phyloP scores from a whole-genome alignment of 2,888 invertebrate genomes.

The Gnatocerus cornutus region DNA sequence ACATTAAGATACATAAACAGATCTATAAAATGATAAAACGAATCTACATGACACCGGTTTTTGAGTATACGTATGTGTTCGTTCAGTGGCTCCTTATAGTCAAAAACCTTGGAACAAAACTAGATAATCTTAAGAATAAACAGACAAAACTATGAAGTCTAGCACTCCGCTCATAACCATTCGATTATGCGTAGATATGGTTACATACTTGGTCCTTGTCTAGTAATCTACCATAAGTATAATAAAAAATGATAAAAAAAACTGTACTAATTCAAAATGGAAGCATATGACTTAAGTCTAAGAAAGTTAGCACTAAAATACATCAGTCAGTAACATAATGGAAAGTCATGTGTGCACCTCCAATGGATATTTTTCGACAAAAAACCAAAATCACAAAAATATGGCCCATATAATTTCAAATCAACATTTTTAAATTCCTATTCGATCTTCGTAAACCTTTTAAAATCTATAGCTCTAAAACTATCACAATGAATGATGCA shows the following conservation, averaged over 20 bases:
- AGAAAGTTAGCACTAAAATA: not conserved
- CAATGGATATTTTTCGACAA: not conserved
- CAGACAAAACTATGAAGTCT: not conserved
- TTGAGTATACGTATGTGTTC: not conserved
- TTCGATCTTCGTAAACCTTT: slow-evolving; percentile 2
- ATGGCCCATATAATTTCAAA: slow-evolving; percentile 5
- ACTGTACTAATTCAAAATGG: slow-evolving; percentile 16
- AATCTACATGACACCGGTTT: not conserved
- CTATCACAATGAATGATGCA: slow-evolving; percentile 56
- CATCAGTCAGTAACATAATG: not conserved
- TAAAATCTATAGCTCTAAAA: slow-evolving; percentile 14
- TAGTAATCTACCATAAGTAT: slow-evolving; percentile 2
- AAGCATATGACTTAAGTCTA: slow-evolving; percentile 7
- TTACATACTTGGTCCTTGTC: slow-evolving; percentile 24
- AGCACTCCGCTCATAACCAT: not conserved
- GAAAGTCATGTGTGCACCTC: not conserved
- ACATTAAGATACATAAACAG: not conserved
- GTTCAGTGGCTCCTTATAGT: not conserved
- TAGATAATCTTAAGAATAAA: slow-evolving; percentile 9
- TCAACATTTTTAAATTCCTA: slow-evolving; percentile 3
- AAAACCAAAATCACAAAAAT: slow-evolving; percentile 9
- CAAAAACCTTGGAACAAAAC: slow-evolving; percentile 9
- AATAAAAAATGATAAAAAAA: slow-evolving; percentile 1
- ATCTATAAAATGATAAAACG: not conserved
- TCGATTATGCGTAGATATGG: slow-evolving; percentile 17